phyloP scores from a whole-genome alignment of 30 jellyfish, hydroid and myxozoan species.

The Rhopilema esculentum region DNA sequence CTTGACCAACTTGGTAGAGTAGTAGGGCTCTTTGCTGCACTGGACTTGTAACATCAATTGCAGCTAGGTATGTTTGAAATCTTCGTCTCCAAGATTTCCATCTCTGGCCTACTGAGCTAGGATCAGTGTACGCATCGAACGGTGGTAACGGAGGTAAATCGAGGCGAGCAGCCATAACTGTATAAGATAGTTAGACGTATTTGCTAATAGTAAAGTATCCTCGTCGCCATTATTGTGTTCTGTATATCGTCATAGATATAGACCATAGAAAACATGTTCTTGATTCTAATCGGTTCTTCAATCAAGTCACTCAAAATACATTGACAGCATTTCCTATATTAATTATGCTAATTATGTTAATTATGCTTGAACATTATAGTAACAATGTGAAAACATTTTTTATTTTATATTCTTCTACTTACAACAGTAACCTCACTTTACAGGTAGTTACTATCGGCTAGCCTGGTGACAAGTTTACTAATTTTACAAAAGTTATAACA shows the following conservation, averaged over 20 bases:
- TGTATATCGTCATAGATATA: slow-evolving; percentile 5
- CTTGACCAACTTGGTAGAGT: slow-evolving; percentile 7
- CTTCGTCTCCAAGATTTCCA: slow-evolving; percentile 22
- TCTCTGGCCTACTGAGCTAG: slow-evolving; percentile 47
- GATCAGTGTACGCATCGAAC: slow-evolving; percentile 51
- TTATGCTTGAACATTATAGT: not conserved
- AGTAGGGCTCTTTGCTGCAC: slow-evolving; percentile 32
- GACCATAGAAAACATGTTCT: not conserved
- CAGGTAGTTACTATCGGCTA: too few species aligned
- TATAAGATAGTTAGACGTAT: not conserved
- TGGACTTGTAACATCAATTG: slow-evolving; percentile 3
- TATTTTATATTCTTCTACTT: too few species aligned
- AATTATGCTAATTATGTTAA: not conserved
- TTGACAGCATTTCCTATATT: not conserved
- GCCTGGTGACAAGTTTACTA: too few species aligned
- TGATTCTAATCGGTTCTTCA: not conserved
- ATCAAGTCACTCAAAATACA: not conserved
- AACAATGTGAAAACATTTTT: too few species aligned
- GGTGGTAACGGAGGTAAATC: slow-evolving; percentile 49
- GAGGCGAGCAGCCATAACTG: slow-evolving; percentile 37
- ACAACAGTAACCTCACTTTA: too few species aligned
- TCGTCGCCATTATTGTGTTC: slow-evolving; percentile 42
- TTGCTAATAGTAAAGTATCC: slow-evolving; percentile 15
- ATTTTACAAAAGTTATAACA: too few species aligned
- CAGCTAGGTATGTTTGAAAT: slow-evolving; percentile 37